Base-by-base conservation (phyloP, 1,140 invertebrate genomes). In the Drosophila tani region DNA sequence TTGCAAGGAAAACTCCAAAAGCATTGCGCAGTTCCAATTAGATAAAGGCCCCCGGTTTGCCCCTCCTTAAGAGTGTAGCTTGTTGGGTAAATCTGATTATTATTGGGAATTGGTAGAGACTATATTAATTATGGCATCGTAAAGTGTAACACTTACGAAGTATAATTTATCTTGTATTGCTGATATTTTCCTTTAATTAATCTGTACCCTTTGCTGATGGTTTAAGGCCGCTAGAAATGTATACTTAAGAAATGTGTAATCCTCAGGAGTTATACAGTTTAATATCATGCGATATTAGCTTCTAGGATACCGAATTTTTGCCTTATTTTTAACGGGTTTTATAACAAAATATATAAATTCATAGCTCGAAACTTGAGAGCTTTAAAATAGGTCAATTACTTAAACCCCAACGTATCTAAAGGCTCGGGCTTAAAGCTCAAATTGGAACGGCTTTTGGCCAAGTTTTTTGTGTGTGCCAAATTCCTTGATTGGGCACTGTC, bases 1-100 rank as follows among this genome's bases (percentile, higher is more conserved):
- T 51, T 40, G 57, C 55, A 55, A 76, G 56, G 65, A 75, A 69
- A 70, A 70, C 62, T 53, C 47, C 49, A 43, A 53, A 53, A 63
- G 43, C 38, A 70, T 87, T 88, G 84, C 81, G 77, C 84, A 88
- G 51, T 53, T 76, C 69, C 74, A 60, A 59, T 55, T 75, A 63
- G 64, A 75, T 70, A 83, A 65, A 53, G 67, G 46, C 49, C 58
- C 41, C 40, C 14, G 12, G 43, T 27, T 27, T 58, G 32, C 41
- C 19, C 59, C 50, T 8, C 35, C 46, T 5, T 38, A 27, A 56
- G 49, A 66, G 81, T 66, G 50, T 49, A 41, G 69, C 66, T 85
- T 78, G 64, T 78, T 84, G 67, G 53, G 78, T 51, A 78, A 84
- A 81, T 55, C 21, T 24, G 21, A 24, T 24, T 24, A 57, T 60